A percentile compares a stretch with the other conserved stretches of the same genome.
phyloP scores from a whole-genome alignment of 2,113 vertebrate species.

The Naja naja region DNA sequence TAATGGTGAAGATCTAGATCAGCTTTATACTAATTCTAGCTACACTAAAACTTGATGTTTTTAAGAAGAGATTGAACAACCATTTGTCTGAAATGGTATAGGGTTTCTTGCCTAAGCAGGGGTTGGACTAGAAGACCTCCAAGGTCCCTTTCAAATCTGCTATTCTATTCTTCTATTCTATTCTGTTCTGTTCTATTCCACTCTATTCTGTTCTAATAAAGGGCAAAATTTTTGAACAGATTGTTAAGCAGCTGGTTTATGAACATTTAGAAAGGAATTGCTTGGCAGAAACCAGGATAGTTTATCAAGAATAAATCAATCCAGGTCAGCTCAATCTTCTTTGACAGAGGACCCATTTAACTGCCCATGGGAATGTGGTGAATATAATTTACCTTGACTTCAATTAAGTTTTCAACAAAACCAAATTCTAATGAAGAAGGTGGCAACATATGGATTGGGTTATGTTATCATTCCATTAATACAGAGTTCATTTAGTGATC shows the following conservation, averaged over 20 bases:
- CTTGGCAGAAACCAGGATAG: not conserved
- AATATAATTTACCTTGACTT: not conserved
- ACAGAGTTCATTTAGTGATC: not conserved
- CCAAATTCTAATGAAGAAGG: not conserved
- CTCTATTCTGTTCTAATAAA: too few species aligned
- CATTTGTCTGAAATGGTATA: too few species aligned
- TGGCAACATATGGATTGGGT: not conserved
- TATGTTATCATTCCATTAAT: not conserved
- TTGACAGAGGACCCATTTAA: not conserved
- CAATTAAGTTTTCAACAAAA: not conserved
- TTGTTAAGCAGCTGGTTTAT: not conserved
- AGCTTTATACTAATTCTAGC: not conserved
- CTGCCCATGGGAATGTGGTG: not conserved
- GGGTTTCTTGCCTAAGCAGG: too few species aligned
- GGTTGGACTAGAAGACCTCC: too few species aligned
- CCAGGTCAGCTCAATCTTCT: not conserved
- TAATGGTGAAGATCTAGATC: not conserved
- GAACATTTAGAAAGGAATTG: not conserved
- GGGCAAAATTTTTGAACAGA: not conserved
- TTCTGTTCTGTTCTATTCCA: too few species aligned
- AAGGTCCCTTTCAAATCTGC: too few species aligned
- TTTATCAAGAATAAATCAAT: not conserved
- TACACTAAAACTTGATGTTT: too few species aligned
- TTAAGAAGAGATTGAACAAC: too few species aligned
- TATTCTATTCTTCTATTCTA: too few species aligned